A percentile compares a stretch with the other conserved stretches of the same genome.
These are phyloP conservation scores for Pseudanteris insignis DNA, from an alignment of 2,888 invertebrate species.

Conservation along the genomic window DNA sequence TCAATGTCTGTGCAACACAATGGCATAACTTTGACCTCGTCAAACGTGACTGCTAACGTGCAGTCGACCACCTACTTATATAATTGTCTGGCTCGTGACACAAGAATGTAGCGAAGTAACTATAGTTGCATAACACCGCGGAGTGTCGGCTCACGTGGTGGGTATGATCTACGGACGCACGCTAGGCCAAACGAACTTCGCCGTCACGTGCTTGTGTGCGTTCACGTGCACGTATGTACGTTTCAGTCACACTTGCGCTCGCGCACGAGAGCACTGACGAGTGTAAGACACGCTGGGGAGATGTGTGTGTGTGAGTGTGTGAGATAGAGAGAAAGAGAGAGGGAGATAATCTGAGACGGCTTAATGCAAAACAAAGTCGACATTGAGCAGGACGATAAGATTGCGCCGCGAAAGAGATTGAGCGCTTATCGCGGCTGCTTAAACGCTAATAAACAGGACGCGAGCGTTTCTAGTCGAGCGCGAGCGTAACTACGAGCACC, in stretches of 20 bases:
- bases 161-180: conserved; percentile 26
- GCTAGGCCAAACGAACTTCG: conserved; percentile 12
- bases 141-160: conserved; percentile 21
- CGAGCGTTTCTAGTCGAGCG: no score
- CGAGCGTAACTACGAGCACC: conserved; percentile 2
- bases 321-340: no score
- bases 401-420: no score
- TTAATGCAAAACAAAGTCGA: no score
- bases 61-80: conserved; percentile 44
- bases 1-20: conserved; percentile 24
- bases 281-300: no score
- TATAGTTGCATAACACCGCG: conserved; percentile 33
- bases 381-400: no score
- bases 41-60: conserved; percentile 40
- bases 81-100: conserved; percentile 42
- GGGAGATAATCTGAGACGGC: no score
- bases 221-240: not conserved
- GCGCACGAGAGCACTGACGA: no score
- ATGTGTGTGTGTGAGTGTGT: no score
- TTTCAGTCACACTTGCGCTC: no score
- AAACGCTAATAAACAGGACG: no score
- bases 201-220: conserved; percentile 1
- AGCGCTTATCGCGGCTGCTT: no score
- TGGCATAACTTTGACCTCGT: conserved; percentile 43
- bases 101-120: conserved; percentile 42